These are phyloP conservation scores for Eucera pruinosa DNA, from an alignment of 2,888 invertebrate species.

Conservation along the genomic window DNA sequence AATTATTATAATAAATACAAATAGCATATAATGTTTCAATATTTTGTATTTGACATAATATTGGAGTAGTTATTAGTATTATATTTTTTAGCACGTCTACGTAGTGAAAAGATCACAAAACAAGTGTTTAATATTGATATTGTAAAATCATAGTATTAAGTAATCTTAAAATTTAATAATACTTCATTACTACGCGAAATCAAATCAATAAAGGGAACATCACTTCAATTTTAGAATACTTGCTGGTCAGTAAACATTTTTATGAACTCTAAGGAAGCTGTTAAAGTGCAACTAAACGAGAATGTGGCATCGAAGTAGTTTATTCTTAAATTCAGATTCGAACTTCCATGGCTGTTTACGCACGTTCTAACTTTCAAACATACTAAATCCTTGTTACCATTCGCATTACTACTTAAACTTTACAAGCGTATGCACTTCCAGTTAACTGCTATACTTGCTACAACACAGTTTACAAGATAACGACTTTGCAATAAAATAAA, in stretches of 20 bases:
- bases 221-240: too few relatives aligned
- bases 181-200: background rate
- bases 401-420: slow-evolving; percentile 32
- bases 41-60: too few relatives aligned
- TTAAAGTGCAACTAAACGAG: background rate
- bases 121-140: too few relatives aligned
- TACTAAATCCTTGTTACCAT: slow-evolving; percentile 55
- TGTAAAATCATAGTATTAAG: too few relatives aligned
- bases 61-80: too few relatives aligned
- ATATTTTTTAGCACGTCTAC: too few relatives aligned
- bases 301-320: background rate
- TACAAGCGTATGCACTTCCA: background rate
- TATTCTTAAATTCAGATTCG: slow-evolving; percentile 34
- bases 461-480: background rate
- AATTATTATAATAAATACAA: too few relatives aligned
- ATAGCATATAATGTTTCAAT: too few relatives aligned
- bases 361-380: slow-evolving; percentile 31
- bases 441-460: background rate
- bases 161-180: background rate
- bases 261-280: background rate
- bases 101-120: too few relatives aligned
- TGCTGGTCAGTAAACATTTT: background rate
- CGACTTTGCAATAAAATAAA: background rate
- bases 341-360: slow-evolving; percentile 37
- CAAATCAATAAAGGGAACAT: background rate